Evolutionary conservation across 2,797 vertebrate species (phyloP).

Genomic region (Hirundo rustica): DNA sequence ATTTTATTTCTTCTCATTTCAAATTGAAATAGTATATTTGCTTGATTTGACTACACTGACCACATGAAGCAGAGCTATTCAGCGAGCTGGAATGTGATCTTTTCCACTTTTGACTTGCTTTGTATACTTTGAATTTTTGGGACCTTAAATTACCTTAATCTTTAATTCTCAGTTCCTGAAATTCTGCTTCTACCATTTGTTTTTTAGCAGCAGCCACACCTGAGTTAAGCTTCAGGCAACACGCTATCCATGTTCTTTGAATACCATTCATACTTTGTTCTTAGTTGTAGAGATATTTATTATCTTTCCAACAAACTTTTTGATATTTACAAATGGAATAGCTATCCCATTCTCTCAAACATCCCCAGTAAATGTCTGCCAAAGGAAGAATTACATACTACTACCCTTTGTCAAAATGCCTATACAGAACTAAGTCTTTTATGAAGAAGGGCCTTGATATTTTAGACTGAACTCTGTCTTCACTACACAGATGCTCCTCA

Average conservation of each 20-base stretch:
- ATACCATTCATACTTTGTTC: constrained; percentile 8
- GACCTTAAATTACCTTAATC: not conserved
- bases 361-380: not conserved
- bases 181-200: not conserved
- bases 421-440: not conserved
- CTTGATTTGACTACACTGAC: not conserved
- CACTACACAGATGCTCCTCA: not conserved
- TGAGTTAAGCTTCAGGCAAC: not conserved
- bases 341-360: not conserved
- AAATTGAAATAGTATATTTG: not conserved
- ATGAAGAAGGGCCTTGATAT: not conserved
- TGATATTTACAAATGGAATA: not conserved
- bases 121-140: not conserved
- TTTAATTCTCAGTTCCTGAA: not conserved
- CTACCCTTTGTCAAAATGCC: not conserved
- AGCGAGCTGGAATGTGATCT: not conserved
- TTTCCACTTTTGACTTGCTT: not conserved
- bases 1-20: not conserved
- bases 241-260: not conserved
- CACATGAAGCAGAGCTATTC: not conserved
- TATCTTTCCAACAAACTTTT: not conserved
- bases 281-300: constrained; percentile 17
- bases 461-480: not conserved
- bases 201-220: constrained; percentile 7
- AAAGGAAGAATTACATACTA: not conserved